phyloP scores from a whole-genome alignment of 2,113 vertebrate genomes.

The Ginglymostoma cirratum region DNA sequence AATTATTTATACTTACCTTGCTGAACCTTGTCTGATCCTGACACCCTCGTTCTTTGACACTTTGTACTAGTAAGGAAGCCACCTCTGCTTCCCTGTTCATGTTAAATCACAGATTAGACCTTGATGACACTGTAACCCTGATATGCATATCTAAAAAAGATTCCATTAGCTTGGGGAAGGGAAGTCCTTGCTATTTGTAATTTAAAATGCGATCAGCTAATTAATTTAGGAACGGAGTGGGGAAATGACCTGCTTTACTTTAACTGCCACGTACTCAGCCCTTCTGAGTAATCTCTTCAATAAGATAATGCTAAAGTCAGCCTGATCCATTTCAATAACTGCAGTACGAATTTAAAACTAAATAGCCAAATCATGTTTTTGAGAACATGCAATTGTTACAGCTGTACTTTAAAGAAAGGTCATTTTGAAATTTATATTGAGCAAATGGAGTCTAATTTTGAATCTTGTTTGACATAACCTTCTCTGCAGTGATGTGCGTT shows the following conservation, averaged over 20 bases:
- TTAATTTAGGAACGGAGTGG: not conserved
- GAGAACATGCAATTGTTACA: not conserved
- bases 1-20: not conserved
- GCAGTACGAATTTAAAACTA: not conserved
- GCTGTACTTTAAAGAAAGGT: not conserved
- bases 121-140: not conserved
- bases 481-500: not conserved
- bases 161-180: not conserved
- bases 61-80: not conserved
- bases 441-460: not conserved
- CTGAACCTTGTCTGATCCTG: not conserved
- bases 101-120: not conserved
- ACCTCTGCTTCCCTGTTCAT: not conserved
- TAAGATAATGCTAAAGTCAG: not conserved
- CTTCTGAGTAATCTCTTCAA: not conserved
- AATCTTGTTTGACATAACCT: constrained; percentile 4
- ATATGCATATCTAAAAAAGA: not conserved
- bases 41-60: not conserved
- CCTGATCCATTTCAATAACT: not conserved
- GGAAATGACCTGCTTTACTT: not conserved
- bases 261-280: not conserved
- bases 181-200: not conserved
- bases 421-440: not conserved
- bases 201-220: not conserved
- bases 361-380: not conserved